A percentile compares a stretch with the other conserved stretches of the same genome.
Evolutionary conservation across 2,113 vertebrate genomes (phyloP).

Genomic region (Illadopsis cleaveri): DNA sequence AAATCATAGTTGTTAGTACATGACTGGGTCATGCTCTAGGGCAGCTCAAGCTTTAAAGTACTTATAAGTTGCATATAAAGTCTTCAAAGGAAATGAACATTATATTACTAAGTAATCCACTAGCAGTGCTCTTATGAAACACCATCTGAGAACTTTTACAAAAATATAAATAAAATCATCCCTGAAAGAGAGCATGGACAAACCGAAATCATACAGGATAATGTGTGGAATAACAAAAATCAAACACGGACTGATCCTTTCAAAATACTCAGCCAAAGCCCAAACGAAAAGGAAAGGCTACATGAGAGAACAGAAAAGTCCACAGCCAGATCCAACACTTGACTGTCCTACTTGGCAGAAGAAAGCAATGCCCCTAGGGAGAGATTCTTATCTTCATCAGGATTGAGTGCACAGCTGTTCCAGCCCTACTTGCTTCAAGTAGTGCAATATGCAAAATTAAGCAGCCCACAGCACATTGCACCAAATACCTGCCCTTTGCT

Average conservation of each 20-base stretch:
- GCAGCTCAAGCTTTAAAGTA: background rate
- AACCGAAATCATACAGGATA: background rate
- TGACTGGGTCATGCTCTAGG: background rate
- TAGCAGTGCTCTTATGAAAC: background rate
- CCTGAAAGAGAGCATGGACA: background rate
- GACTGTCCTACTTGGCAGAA: constrained; percentile 9
- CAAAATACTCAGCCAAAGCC: background rate
- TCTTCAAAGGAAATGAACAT: background rate
- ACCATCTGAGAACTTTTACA: background rate
- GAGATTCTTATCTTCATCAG: background rate
- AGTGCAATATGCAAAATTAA: background rate
- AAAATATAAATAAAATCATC: background rate
- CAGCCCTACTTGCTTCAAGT: background rate
- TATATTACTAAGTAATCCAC: background rate
- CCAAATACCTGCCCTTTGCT: background rate
- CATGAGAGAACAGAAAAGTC: background rate
- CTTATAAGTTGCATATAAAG: background rate
- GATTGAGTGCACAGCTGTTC: constrained; percentile 3
- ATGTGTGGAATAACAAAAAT: background rate
- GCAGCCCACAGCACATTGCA: background rate
- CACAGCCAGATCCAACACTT: background rate
- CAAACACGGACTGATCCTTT: background rate
- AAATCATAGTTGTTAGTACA: background rate
- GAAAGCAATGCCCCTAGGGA: background rate
- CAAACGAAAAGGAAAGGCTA: background rate